Evolutionary conservation across 2,113 vertebrate genomes (phyloP).

Genomic region (Theristicus caerulescens): DNA sequence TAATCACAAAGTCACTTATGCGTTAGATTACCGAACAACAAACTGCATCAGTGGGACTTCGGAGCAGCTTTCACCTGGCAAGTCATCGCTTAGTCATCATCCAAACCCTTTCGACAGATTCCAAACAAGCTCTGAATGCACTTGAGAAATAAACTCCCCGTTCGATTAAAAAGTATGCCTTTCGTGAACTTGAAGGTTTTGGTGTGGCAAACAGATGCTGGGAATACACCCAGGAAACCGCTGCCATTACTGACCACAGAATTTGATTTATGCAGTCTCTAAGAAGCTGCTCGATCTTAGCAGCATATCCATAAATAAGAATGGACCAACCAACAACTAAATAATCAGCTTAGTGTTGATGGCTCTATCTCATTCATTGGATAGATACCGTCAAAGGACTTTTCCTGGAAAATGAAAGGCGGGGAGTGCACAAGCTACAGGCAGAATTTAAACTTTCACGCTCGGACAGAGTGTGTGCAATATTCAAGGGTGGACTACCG

Average conservation of each 20-base stretch:
- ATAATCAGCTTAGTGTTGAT: neutral
- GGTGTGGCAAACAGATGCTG: neutral
- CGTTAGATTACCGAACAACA: neutral
- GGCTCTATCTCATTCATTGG: neutral
- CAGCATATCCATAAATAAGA: neutral
- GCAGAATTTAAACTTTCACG: neutral
- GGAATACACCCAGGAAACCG: neutral
- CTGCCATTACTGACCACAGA: neutral
- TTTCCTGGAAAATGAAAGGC: neutral
- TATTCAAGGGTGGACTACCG: neutral
- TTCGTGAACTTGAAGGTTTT: neutral
- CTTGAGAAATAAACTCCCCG: neutral
- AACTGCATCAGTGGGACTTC: neutral
- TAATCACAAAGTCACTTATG: neutral
- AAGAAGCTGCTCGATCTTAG: neutral
- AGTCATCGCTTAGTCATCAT: neutral
- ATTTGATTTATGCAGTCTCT: neutral
- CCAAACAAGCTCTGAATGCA: neutral
- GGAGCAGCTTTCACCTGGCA: neutral
- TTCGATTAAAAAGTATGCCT: neutral
- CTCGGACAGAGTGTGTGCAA: neutral
- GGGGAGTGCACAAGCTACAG: neutral
- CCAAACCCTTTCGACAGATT: neutral
- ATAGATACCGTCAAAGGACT: neutral
- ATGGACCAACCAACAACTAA: neutral